Evolutionary conservation across 2,113 vertebrate species (phyloP), one percentile per base, ranked within the genome.

Genomic region (Clarias gariepinus): DNA sequence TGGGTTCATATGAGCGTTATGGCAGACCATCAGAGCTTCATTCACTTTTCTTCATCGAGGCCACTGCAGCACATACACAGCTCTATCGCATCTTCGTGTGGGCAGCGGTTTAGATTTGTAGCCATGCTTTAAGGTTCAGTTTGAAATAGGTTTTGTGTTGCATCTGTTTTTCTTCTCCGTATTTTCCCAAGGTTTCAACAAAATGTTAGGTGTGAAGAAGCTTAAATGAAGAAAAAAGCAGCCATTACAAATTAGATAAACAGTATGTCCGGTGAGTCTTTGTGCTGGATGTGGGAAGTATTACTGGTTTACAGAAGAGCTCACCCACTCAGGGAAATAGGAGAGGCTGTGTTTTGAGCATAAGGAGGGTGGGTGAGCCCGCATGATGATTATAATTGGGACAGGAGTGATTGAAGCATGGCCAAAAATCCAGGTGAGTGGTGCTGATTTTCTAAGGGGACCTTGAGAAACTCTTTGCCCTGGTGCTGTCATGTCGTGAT

Each of bases 311-410:
- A 47, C 36, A 63, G 41, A 69, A 55, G 23, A 36, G 53, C 8
- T 81, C 86, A 85, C 68, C 68, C 64, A 82, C 85, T 85, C 36
- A 19, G 16, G 55, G 63, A 90, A 88, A 80, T 85, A n/a, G 15
- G 61, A 1, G 71, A 85, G 71, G 68, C 87, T 57, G 57, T 28
- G 55, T 87, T 73, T 83, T 73, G 66, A n/a, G 57, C 74, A 69
- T 79, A 41, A 84, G 30, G 81, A 89, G 66, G 68, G 78, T n/a
- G 89, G 19, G 73, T 85, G 80, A 90, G 87, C 86, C 81, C 78
- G 85, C 60, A 16, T 33, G 85, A 74, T 92, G 90, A 93, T 91
- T 92, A 89, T 92, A 91, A 94, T 91, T 91, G 90, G 91, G 25
- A 86, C 87, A 87, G 81, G 82, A 89, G 61, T 88, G 87, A 93